phyloP scores from a whole-genome alignment of 2,797 vertebrate genomes.

The Acanthopagrus latus region DNA sequence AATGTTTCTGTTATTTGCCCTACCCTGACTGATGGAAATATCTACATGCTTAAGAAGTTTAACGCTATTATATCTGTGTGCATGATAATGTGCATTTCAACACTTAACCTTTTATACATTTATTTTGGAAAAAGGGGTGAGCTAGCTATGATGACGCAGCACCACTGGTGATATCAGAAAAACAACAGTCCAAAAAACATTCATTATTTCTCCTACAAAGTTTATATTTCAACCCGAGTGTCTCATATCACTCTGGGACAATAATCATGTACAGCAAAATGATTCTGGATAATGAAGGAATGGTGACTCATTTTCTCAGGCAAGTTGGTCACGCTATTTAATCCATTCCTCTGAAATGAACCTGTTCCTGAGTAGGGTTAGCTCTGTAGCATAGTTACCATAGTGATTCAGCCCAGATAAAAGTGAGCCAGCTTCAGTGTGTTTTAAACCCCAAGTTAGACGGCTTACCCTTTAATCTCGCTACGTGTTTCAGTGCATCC shows the following conservation, averaged over 20 bases:
- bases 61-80: too few species aligned
- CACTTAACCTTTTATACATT: too few species aligned
- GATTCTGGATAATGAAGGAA: neutral
- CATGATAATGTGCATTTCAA: neutral
- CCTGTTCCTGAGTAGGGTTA: neutral
- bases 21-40: too few species aligned
- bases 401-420: neutral
- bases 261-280: neutral
- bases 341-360: neutral
- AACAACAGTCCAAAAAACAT: neutral
- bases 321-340: neutral
- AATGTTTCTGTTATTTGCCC: neutral
- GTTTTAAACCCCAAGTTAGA: conserved; percentile 14
- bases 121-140: too few species aligned
- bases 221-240: neutral
- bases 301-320: neutral
- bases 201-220: neutral
- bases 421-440: conserved; percentile 15
- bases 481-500: neutral
- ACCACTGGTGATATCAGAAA: neutral
- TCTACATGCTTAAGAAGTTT: too few species aligned
- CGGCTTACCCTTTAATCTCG: conserved; percentile 4
- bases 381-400: neutral
- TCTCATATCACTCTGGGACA: neutral
- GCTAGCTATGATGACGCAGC: neutral